These are phyloP conservation scores for Alectoris magna DNA, from an alignment of 2,797 vertebrate genomes.

Conservation along the genomic window DNA sequence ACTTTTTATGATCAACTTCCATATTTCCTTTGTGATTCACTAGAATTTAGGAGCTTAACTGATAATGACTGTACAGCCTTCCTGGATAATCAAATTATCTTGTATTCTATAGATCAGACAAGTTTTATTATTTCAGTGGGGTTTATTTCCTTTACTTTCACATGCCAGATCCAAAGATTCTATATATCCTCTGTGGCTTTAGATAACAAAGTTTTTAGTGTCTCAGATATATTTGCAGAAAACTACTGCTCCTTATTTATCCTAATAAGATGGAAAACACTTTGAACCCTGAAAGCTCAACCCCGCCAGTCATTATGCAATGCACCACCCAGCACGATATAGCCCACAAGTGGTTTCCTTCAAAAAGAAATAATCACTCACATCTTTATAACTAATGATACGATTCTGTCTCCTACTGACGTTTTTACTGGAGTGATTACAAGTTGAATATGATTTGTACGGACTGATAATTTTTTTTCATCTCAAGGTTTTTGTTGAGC, in stretches of 20 bases:
- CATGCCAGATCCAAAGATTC: neutral
- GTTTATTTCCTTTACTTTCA: neutral
- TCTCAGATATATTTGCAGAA: neutral
- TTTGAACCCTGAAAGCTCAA: neutral
- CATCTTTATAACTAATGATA: neutral
- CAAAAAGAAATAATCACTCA: neutral
- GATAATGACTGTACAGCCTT: neutral
- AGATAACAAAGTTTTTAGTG: neutral
- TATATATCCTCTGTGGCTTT: neutral
- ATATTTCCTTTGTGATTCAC: slow-evolving; percentile 46
- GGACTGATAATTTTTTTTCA: neutral
- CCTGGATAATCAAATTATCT: neutral
- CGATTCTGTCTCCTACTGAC: neutral
- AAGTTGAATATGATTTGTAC: slow-evolving; percentile 28
- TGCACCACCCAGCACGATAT: neutral
- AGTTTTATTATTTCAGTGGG: neutral
- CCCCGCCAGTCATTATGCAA: neutral
- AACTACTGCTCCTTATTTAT: neutral
- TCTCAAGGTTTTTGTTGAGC: neutral
- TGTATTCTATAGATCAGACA: neutral
- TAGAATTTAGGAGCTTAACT: neutral
- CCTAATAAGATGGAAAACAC: neutral
- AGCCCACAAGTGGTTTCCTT: neutral
- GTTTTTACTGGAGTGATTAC: slow-evolving; percentile 5
- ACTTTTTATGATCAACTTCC: slow-evolving; percentile 43